Percentiles rank a stretch among this genome's conserved stretches.
Conservation (phyloP, 1,140 invertebrate genomes). For the Drosophila virilis region DNA sequence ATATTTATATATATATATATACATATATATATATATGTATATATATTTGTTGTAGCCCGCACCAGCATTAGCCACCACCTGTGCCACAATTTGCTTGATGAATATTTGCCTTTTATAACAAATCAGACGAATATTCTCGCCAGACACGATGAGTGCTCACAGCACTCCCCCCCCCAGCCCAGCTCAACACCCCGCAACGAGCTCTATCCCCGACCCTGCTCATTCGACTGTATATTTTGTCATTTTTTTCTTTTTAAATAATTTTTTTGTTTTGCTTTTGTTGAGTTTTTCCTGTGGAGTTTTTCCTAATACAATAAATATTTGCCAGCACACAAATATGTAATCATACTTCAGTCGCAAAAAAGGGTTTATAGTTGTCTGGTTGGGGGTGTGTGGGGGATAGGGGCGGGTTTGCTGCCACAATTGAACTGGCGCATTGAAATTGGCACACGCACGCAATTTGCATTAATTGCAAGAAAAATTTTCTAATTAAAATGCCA, state of each 20-base stretch:
- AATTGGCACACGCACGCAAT: slow-evolving; percentile 82
- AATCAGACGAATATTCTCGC: slow-evolving; percentile 60
- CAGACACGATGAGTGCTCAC: slow-evolving; percentile 39
- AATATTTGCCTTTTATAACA: slow-evolving; percentile 79
- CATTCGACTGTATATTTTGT: slow-evolving; percentile 10
- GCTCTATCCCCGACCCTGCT: background rate
- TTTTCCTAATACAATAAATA: slow-evolving; percentile 80
- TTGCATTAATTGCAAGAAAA: slow-evolving; percentile 83
- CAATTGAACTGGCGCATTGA: slow-evolving; percentile 70
- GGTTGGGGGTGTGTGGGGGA: background rate
- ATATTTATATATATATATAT: slow-evolving; percentile 30
- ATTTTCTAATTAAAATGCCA: slow-evolving; percentile 84
- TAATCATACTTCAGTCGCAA: slow-evolving; percentile 71
- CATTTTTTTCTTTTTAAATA: slow-evolving; percentile 13
- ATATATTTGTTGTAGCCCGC: background rate
- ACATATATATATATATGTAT: slow-evolving; percentile 33
- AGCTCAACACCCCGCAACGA: background rate
- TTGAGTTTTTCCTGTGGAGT: slow-evolving; percentile 38
- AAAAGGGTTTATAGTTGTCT: slow-evolving; percentile 53
- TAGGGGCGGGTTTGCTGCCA: background rate
- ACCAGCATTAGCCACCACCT: slow-evolving; percentile 5
- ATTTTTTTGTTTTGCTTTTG: slow-evolving; percentile 30
- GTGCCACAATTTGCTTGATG: slow-evolving; percentile 70
- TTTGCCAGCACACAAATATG: slow-evolving; percentile 75
- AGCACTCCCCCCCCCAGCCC: background rate